Conservation (phyloP, 2,888 invertebrate species). For the Odontocerum albicorne region DNA sequence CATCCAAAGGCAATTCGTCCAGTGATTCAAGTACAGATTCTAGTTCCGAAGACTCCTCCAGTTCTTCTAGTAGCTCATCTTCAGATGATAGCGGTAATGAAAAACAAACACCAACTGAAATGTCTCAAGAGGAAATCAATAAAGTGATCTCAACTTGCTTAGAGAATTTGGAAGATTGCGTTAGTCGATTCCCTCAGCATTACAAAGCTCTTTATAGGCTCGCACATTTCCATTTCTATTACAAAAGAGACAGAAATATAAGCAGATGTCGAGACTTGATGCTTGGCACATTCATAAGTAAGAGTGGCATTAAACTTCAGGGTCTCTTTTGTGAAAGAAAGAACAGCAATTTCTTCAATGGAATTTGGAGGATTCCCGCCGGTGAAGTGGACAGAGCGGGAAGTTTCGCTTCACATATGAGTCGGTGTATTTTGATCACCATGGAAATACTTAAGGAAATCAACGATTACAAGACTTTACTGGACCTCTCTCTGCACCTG, state of each 20-base stretch:
- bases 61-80: slow-evolving; percentile 51
- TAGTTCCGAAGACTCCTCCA: slow-evolving; percentile 56
- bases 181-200: slow-evolving; percentile 84
- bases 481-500: slow-evolving; percentile 78
- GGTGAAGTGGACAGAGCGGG: slow-evolving; percentile 91
- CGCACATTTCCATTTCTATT: slow-evolving; percentile 79
- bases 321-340: slow-evolving; percentile 88
- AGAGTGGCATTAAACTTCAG: slow-evolving; percentile 66
- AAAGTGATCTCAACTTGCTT: slow-evolving; percentile 69
- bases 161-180: slow-evolving; percentile 80
- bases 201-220: slow-evolving; percentile 91
- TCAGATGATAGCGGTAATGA: slow-evolving; percentile 58
- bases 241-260: slow-evolving; percentile 67
- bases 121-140: slow-evolving; percentile 58
- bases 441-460: slow-evolving; percentile 79
- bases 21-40: slow-evolving; percentile 60
- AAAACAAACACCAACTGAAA: slow-evolving; percentile 47
- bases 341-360: slow-evolving; percentile 86
- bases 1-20: slow-evolving; percentile 41
- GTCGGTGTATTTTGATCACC: slow-evolving; percentile 77
- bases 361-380: slow-evolving; percentile 90
- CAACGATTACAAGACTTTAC: slow-evolving; percentile 76
- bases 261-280: slow-evolving; percentile 72
- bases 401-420: slow-evolving; percentile 89
- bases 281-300: slow-evolving; percentile 67